A percentile compares a stretch with the other conserved stretches of the same genome.
phyloP scores from a whole-genome alignment of 2,888 invertebrate species.

The Caenorhabditis sp. region DNA sequence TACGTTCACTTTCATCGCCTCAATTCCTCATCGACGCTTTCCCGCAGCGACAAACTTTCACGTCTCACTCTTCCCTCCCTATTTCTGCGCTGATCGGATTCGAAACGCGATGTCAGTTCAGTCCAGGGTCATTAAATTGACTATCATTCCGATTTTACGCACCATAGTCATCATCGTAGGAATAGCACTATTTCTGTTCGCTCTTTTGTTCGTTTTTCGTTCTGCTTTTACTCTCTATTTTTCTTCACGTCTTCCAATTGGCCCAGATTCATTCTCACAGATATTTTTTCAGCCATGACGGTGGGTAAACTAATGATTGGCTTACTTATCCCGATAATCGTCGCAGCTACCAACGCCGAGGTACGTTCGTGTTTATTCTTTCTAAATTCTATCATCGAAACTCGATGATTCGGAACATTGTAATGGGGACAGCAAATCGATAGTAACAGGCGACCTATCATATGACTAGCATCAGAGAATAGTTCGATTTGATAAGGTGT shows the following conservation, averaged over 20 bases:
- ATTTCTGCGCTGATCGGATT: conserved; percentile 35
- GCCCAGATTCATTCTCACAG: conserved; percentile 14
- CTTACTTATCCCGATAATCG: conserved; percentile 57
- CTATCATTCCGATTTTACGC: conserved; percentile 49
- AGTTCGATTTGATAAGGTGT: conserved; percentile 34
- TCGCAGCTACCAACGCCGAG: conserved; percentile 39
- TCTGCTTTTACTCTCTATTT: background rate
- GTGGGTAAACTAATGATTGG: conserved; percentile 61
- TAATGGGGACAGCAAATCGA: background rate
- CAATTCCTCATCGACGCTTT: conserved; percentile 22
- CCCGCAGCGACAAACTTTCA: conserved; percentile 25
- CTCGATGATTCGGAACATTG: conserved; percentile 19
- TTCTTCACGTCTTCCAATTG: conserved; percentile 13
- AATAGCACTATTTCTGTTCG: conserved; percentile 16
- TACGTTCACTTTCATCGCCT: conserved; percentile 39
- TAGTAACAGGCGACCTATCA: conserved; percentile 22
- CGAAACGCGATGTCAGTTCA: conserved; percentile 32
- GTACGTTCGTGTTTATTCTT: conserved; percentile 33
- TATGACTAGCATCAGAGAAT: conserved; percentile 12
- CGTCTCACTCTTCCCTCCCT: conserved; percentile 10
- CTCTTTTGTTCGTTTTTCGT: conserved; percentile 5
- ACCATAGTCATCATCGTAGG: conserved; percentile 46
- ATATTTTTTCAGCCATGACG: conserved; percentile 56
- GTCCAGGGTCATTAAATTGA: conserved; percentile 47
- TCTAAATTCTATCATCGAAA: background rate